Conservation (phyloP, 1,140 invertebrate species). For the Drosophila littoralis region DNA sequence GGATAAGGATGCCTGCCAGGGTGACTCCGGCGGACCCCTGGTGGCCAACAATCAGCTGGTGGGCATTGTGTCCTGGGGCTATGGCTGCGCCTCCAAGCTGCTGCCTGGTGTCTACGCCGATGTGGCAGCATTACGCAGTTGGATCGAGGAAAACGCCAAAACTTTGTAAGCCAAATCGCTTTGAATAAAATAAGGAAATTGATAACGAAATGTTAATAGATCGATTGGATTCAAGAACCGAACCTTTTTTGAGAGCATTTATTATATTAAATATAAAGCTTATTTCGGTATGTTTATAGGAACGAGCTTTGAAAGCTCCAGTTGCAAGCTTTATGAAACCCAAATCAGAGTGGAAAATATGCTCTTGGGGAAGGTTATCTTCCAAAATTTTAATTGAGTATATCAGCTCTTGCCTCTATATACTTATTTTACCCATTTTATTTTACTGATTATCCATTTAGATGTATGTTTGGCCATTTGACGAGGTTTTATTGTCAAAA, state of each 20-base stretch:
- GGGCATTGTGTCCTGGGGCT: conserved; percentile 87
- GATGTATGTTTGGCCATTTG: no score
- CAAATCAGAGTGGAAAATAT: no score
- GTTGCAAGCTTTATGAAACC: no score
- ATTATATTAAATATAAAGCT: no score
- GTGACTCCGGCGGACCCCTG: conserved; percentile 85
- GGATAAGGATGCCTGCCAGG: conserved; percentile 72
- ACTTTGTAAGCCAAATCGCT: background rate
- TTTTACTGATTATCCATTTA: no score
- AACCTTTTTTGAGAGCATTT: background rate
- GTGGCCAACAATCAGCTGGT: conserved; percentile 47
- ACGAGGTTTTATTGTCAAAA: no score
- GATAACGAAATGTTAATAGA: background rate
- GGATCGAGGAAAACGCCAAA: conserved; percentile 49
- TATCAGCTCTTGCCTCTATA: no score
- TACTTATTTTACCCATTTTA: no score
- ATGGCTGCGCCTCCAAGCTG: conserved; percentile 56
- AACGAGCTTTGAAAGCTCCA: no score
- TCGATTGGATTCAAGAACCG: background rate
- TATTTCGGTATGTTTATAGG: no score
- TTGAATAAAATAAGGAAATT: background rate
- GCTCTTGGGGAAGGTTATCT: no score
- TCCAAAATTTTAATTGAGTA: no score
- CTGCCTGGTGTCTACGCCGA: conserved; percentile 87
- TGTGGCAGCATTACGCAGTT: conserved; percentile 74